These are phyloP conservation scores for Ibidorhyncha struthersii DNA, from an alignment of 2,113 vertebrate genomes.

Conservation along the genomic window DNA sequence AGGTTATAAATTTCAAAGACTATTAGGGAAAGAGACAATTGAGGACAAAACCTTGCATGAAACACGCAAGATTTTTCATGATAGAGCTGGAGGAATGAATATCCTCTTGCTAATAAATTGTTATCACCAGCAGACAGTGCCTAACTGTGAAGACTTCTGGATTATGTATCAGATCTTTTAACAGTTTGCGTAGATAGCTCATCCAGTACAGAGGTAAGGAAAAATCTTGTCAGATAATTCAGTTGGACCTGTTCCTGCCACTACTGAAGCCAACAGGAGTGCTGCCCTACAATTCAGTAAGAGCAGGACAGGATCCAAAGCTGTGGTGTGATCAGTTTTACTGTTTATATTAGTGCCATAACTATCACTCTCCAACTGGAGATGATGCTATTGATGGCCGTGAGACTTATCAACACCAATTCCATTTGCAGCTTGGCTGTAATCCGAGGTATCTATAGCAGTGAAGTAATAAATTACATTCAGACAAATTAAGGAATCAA, in stretches of 20 bases:
- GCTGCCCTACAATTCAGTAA: not conserved
- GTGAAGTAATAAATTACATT: constrained; percentile 10
- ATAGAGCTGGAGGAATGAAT: not conserved
- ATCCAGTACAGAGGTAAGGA: constrained; percentile 16
- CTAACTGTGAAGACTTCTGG: constrained; percentile 46
- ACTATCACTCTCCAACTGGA: not conserved
- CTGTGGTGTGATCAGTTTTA: not conserved
- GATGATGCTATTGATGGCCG: constrained; percentile 1
- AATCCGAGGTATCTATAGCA: not conserved
- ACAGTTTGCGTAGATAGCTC: not conserved
- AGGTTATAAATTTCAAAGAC: not conserved
- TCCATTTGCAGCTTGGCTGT: constrained; percentile 37
- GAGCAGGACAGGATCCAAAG: constrained; percentile 5
- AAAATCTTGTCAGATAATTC: constrained; percentile 21
- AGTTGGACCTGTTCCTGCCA: constrained; percentile 24
- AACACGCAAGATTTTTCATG: not conserved
- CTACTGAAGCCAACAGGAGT: not conserved
- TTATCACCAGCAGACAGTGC: not conserved
- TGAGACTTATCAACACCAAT: constrained; percentile 32
- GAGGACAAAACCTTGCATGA: not conserved
- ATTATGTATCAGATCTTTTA: constrained; percentile 16
- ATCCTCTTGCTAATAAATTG: not conserved
- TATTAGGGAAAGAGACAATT: not conserved
- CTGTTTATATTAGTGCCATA: not conserved
- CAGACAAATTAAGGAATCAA: constrained; percentile 17